These are phyloP conservation scores for Proteles cristata DNA, from an alignment of 2,113 vertebrate species.

Conservation along the genomic window DNA sequence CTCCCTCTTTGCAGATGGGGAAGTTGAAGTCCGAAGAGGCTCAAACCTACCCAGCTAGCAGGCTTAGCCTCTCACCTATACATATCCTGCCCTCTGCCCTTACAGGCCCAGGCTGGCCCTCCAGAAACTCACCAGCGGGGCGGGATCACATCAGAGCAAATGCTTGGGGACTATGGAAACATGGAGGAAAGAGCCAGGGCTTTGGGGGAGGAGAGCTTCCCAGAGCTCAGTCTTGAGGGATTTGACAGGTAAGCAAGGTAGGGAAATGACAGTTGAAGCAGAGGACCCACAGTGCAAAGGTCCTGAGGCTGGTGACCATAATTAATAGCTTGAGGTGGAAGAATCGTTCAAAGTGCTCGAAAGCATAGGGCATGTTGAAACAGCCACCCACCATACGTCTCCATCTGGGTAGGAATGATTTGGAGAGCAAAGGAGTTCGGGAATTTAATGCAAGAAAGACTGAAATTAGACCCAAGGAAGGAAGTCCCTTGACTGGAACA, in stretches of 20 bases:
- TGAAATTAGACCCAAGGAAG: neutral
- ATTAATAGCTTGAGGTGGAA: accelerated
- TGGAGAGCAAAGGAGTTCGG: neutral
- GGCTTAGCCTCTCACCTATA: neutral
- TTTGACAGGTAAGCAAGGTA: neutral
- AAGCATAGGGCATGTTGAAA: neutral
- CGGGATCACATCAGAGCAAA: too few relatives aligned
- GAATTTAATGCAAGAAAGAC: neutral
- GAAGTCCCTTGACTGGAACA: neutral
- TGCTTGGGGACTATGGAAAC: neutral
- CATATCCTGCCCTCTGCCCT: neutral
- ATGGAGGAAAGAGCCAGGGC: neutral
- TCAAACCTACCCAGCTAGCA: neutral
- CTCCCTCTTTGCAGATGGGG: neutral
- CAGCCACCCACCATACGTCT: neutral
- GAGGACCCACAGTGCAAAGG: neutral
- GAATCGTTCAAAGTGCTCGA: neutral
- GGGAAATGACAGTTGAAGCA: neutral
- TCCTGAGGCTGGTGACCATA: neutral
- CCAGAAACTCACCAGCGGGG: neutral
- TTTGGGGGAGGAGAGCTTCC: neutral
- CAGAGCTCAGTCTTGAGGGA: neutral
- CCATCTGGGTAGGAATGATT: neutral
- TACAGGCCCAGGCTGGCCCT: accelerated
- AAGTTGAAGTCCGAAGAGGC: neutral